These are phyloP conservation scores for Dexiosoma caninum DNA, from an alignment of 2,888 invertebrate species.

Conservation along the genomic window DNA sequence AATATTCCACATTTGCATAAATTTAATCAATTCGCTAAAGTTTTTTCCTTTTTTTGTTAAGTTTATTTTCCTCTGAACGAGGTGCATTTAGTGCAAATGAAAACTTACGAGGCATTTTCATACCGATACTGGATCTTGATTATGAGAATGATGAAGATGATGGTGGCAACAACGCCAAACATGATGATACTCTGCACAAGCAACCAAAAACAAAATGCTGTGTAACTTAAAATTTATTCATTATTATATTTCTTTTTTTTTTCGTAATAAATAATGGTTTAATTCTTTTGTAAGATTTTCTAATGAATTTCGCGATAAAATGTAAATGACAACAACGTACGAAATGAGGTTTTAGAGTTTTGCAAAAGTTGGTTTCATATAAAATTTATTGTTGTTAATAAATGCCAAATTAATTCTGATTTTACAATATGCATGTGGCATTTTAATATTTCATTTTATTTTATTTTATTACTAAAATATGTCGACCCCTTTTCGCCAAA, in stretches of 20 bases:
- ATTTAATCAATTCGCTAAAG: constrained; percentile 59
- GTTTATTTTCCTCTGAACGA: background rate
- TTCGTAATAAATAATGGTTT: constrained; percentile 19
- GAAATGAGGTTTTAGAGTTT: background rate
- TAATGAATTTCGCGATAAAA: constrained; percentile 28
- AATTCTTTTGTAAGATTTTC: constrained; percentile 19
- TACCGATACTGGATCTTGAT: constrained; percentile 11
- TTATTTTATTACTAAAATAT: too few species aligned
- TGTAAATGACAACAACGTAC: constrained; percentile 12
- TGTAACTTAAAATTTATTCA: background rate
- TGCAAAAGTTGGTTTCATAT: background rate
- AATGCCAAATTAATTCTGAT: constrained; percentile 14
- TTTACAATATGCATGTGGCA: background rate
- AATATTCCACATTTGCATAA: constrained; percentile 52
- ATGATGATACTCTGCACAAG: background rate
- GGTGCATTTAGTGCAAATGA: background rate
- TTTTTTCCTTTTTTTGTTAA: background rate
- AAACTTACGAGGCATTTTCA: constrained; percentile 12
- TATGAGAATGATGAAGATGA: background rate
- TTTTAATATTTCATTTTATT: background rate
- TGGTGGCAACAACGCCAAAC: background rate
- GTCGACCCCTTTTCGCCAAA: too few species aligned
- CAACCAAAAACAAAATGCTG: background rate
- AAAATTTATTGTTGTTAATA: constrained; percentile 18
- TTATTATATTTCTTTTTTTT: background rate